Evolutionary conservation across 2,113 vertebrate genomes (phyloP).

Genomic region (Rana temporaria): DNA sequence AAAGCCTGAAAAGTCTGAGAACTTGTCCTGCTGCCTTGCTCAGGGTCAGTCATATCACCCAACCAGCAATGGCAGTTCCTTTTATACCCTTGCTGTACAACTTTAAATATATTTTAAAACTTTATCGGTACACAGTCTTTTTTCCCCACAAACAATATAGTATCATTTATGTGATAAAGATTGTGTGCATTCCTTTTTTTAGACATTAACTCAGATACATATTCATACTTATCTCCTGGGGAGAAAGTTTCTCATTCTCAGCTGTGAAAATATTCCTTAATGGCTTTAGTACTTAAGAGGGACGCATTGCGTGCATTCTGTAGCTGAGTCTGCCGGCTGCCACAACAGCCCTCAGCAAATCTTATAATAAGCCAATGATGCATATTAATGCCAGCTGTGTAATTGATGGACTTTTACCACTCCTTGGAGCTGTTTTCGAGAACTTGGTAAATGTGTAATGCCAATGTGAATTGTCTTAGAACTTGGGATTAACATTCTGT

Average conservation of each 20-base stretch:
- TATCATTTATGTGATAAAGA: background rate
- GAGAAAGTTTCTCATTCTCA: background rate
- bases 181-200: background rate
- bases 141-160: background rate
- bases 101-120: too few relatives aligned
- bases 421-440: background rate
- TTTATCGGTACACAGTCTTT: background rate
- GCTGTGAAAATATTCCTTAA: slow-evolving; percentile 16
- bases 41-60: too few relatives aligned
- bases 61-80: too few relatives aligned
- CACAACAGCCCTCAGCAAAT: slow-evolving; percentile 33
- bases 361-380: slow-evolving; percentile 32
- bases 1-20: too few relatives aligned
- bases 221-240: slow-evolving; percentile 11
- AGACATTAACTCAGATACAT: slow-evolving; percentile 17
- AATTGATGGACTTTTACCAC: background rate
- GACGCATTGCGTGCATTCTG: background rate
- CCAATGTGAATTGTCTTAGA: background rate
- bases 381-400: slow-evolving; percentile 3
- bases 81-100: too few relatives aligned
- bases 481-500: background rate
- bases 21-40: too few relatives aligned
- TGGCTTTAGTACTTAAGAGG: slow-evolving; percentile 45
- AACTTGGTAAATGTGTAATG: background rate
- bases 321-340: slow-evolving; percentile 1